Percentiles rank a stretch among this genome's conserved stretches.
phyloP scores from a whole-genome alignment of 1,140 invertebrate genomes.

The Campoletis sonorensis region DNA sequence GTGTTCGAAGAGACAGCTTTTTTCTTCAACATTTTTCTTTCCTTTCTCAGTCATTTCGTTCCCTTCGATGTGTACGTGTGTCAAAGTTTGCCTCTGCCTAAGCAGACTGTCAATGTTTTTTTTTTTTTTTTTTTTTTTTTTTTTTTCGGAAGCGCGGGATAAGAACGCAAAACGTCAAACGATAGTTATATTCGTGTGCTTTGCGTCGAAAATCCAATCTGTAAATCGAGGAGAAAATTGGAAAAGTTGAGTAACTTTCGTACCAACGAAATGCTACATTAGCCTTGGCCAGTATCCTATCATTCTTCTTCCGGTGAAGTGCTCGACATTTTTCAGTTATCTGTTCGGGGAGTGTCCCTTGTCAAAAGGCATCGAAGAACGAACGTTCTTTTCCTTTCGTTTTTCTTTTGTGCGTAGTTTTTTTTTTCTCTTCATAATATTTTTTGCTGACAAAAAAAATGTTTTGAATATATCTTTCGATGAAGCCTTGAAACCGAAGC shows the following conservation, averaged over 20 bases:
- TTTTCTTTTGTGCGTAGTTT: slow-evolving; percentile 7
- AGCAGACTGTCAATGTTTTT: slow-evolving; percentile 35
- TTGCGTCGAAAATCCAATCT: slow-evolving; percentile 45
- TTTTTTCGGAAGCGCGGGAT: too few relatives aligned
- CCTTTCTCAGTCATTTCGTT: not conserved
- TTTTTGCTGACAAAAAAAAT: slow-evolving; percentile 26
- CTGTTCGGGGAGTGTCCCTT: slow-evolving; percentile 21
- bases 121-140: too few relatives aligned
- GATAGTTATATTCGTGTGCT: not conserved
- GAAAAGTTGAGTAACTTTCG: slow-evolving; percentile 52
- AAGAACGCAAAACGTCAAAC: slow-evolving; percentile 9
- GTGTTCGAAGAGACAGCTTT: slow-evolving; percentile 11
- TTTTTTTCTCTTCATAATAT: not conserved
- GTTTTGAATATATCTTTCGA: slow-evolving; percentile 37
- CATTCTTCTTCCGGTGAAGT: slow-evolving; percentile 48
- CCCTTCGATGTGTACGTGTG: not conserved
- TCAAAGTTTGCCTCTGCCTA: slow-evolving; percentile 27
- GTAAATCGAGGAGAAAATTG: slow-evolving; percentile 58
- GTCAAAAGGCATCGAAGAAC: slow-evolving; percentile 18
- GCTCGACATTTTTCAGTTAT: slow-evolving; percentile 51
- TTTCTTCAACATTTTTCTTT: slow-evolving; percentile 13
- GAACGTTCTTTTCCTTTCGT: not conserved
- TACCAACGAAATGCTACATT: slow-evolving; percentile 50
- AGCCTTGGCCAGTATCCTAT: slow-evolving; percentile 41
- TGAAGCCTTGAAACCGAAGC: not conserved